A percentile compares a stretch with the other conserved stretches of the same genome.
Evolutionary conservation across 2,888 invertebrate species (phyloP).

Genomic region (Ceraclea dissimilis): DNA sequence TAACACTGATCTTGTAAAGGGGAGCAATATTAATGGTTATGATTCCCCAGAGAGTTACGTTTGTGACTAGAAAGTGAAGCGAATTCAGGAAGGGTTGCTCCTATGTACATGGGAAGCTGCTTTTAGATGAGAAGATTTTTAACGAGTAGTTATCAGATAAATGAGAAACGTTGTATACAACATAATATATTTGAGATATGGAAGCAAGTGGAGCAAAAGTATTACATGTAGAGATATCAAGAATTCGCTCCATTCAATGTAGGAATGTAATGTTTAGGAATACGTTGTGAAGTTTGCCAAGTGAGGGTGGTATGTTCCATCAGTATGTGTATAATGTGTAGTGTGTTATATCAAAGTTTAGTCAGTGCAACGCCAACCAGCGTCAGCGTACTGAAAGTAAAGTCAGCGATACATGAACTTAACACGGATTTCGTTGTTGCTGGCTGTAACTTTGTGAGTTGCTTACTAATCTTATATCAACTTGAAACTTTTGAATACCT

Average conservation of each 20-base stretch:
- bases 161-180: background rate
- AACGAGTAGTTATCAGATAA: background rate
- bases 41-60: too few species aligned
- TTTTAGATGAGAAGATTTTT: too few species aligned
- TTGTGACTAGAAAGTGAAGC: too few species aligned
- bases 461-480: slow-evolving; percentile 6
- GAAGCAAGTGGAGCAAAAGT: background rate
- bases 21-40: too few species aligned
- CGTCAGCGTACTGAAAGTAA: slow-evolving; percentile 4
- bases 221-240: background rate
- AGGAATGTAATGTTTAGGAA: background rate
- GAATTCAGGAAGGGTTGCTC: too few species aligned
- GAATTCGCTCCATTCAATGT: background rate
- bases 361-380: background rate
- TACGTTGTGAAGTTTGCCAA: background rate
- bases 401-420: slow-evolving; percentile 16
- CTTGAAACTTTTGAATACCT: background rate
- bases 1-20: too few species aligned
- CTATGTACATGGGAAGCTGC: too few species aligned
- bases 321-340: too few species aligned
- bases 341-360: too few species aligned
- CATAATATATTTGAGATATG: background rate
- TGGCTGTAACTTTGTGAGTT: background rate
- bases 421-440: slow-evolving; percentile 9
- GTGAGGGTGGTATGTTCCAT: too few species aligned